Evolutionary conservation across 2,113 vertebrate species (phyloP), one percentile per base, ranked within the genome.

Genomic region (Oxyura jamaicensis): DNA sequence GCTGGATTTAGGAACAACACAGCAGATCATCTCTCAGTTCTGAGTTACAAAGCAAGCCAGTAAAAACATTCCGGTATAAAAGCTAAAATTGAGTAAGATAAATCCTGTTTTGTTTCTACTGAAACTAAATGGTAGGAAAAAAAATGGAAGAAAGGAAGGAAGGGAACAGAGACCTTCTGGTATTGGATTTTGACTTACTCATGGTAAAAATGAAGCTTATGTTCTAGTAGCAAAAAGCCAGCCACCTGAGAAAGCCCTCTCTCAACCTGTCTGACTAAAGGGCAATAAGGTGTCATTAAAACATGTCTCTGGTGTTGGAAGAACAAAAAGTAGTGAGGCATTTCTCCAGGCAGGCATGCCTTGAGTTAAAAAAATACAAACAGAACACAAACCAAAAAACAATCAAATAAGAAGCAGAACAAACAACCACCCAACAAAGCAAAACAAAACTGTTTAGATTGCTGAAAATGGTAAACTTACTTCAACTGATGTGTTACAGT

Each of bases 11-110:
- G 78, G 48, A 65, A 35, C 39, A 91, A 33, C 62, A 65, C 85
- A 56, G 78, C 58, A 79, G 85, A 81, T 75, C 39, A 56, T 76
- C 39, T 89, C 36, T 26, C 56, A 60, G 36, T 55, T 94, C 53
- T 68, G 75, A 90, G 44, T 91, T 90, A 85, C 52, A 55, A 81
- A 93, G 74, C 15, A 87, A 66, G 33, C 81, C 48, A 85, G 46
- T 85, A 62, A 88, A 83, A 86, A 31, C 13, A 55, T 60, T 79
- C 29, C 60, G 10, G 36, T 67, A 31, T 56, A 92, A 79, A 15
- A 35, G 48, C 22, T 85, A 33, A 56, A 84, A 75, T 26, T 42
- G 22, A 67, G 1, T 56, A 48, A 59, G 46, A 46, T 66, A 67
- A 82, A 52, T 56, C 15, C 36, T 72, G 21, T 2, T 86, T 92